Percentiles rank a stretch among this genome's conserved stretches.
Conservation (phyloP, 2,888 invertebrate genomes). For the Xylophagus ater region DNA sequence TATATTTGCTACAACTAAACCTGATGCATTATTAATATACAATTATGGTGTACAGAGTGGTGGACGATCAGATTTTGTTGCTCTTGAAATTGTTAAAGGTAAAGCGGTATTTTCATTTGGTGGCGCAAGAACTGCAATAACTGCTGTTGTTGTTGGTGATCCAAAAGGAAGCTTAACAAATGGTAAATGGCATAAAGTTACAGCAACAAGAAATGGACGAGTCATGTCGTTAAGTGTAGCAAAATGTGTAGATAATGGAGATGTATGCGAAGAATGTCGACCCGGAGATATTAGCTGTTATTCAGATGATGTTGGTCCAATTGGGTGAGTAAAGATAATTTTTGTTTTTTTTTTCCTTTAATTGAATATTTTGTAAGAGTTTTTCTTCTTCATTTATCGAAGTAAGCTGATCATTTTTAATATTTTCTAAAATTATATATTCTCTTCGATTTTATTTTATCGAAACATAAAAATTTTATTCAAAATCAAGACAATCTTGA, state of each 20-base stretch:
- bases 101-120: slow-evolving; percentile 83
- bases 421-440: no score
- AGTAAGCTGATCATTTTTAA: no score
- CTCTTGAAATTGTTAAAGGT: slow-evolving; percentile 77
- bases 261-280: slow-evolving; percentile 73
- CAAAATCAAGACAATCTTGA: no score
- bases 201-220: slow-evolving; percentile 79
- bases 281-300: slow-evolving; percentile 75
- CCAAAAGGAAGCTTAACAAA: slow-evolving; percentile 57
- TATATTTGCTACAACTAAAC: slow-evolving; percentile 80
- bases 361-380: no score
- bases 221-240: slow-evolving; percentile 77
- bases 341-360: no score
- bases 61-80: slow-evolving; percentile 84
- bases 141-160: slow-evolving; percentile 58
- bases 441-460: no score
- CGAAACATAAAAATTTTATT: no score
- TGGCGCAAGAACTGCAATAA: slow-evolving; percentile 77
- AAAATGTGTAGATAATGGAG: slow-evolving; percentile 74
- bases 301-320: slow-evolving; percentile 73
- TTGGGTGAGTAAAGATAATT: slow-evolving; percentile 61
- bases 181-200: slow-evolving; percentile 85
- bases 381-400: no score
- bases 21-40: slow-evolving; percentile 77
- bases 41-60: slow-evolving; percentile 82